Base-by-base conservation (phyloP, 1,140 invertebrate species). In the Vanessa tameamea region DNA sequence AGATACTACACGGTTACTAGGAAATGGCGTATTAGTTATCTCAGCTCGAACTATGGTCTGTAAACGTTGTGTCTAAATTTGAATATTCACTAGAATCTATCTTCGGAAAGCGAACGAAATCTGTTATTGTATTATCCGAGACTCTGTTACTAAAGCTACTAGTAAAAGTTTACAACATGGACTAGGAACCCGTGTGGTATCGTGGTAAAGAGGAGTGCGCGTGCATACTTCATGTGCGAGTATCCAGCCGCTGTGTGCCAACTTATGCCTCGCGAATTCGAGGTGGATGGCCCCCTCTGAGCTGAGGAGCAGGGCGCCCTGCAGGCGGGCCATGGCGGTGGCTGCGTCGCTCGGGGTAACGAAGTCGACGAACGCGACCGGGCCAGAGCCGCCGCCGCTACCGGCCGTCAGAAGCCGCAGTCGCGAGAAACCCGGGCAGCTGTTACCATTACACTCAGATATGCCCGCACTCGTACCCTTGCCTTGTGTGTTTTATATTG, bases 231-330 rank as follows among this genome's bases (percentile, higher is more conserved):
- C 90, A 86, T 92, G 89, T 90, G 90, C 89, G 86, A 93, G 91
- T 88, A 93, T 93, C 93, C 93, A 93, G 88, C 91, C 93, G 89
- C 93, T 93, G 92, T 93, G 93, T 82, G 89, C 95, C 98, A 99
- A 99, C 95, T 99, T 99, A 94, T 97, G 98, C 95, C 98, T 98
- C 91, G 98, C 98, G 95, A 98, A 99, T 95, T 99, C 98, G 93
- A 99, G 98, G 93, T 98, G 96, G 92, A 99, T 98, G 88, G 98
- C 97, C 85, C 98, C 98, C 91, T 99, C 98, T 75, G 98, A 99
- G 91, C 97, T 98, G 87, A 98, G 95, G 78, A 99, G 95, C 92
- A 98, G 97, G 89, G 97, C 97, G 89, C 98, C 98, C 93, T 99
- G 98, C 80, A 99, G 96, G 83, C 96, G 95, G 82, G 96, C 95